Conservation (phyloP, 2,888 invertebrate species). For the Oligia latruncula region DNA sequence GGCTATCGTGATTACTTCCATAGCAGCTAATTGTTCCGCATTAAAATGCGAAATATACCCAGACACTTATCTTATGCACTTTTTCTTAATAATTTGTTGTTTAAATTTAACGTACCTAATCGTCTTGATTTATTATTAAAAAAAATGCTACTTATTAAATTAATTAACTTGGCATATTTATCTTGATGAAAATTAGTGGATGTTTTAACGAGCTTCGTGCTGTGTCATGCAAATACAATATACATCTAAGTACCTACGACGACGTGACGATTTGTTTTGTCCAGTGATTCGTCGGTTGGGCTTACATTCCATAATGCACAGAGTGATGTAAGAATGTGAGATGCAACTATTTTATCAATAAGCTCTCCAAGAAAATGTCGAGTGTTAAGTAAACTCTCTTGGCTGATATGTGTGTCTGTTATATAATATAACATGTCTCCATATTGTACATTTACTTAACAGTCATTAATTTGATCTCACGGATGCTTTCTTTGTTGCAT, state of each 20-base stretch:
- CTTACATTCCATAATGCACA: constrained; percentile 17
- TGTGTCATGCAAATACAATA: constrained; percentile 16
- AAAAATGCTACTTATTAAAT: constrained; percentile 6
- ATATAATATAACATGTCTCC: constrained; percentile 35
- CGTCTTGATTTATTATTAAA: constrained; percentile 1
- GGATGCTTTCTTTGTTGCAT: constrained; percentile 33
- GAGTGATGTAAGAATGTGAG: constrained; percentile 45
- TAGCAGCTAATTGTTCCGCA: too few species aligned
- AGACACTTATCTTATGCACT: background rate
- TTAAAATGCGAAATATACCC: constrained; percentile 18
- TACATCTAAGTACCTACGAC: too few species aligned
- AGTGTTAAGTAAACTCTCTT: constrained; percentile 54
- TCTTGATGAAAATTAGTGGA: constrained; percentile 16
- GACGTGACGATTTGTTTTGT: background rate
- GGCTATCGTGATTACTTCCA: constrained; percentile 31
- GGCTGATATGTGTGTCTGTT: constrained; percentile 41
- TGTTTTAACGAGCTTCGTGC: constrained; percentile 19
- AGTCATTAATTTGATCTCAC: constrained; percentile 21
- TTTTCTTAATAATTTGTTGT: constrained; percentile 27
- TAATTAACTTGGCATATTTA: constrained; percentile 3
- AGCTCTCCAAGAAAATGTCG: constrained; percentile 58
- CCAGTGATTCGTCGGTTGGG: background rate
- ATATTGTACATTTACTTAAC: constrained; percentile 29
- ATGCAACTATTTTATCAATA: constrained; percentile 41
- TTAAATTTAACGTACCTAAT: constrained; percentile 4